phyloP scores from a whole-genome alignment of 1,140 invertebrate genomes.

The Bathynomus jamesi region DNA sequence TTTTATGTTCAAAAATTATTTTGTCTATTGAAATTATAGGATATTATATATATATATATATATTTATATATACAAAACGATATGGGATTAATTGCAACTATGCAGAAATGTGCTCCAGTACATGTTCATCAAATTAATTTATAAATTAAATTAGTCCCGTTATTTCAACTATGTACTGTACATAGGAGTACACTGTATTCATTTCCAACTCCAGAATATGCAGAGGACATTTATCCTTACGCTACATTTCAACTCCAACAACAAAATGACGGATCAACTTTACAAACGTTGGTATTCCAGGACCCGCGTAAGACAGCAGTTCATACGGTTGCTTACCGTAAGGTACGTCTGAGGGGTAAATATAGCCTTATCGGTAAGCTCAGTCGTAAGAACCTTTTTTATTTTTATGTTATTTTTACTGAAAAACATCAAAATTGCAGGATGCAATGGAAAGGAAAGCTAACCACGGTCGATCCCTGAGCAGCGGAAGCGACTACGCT shows the following conservation, averaged over 20 bases:
- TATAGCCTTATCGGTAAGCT: neutral
- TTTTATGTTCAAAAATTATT: too few species aligned
- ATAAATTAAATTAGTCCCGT: too few species aligned
- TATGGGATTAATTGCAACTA: too few species aligned
- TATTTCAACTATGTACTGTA: too few species aligned
- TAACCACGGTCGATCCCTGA: neutral
- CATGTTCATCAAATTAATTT: too few species aligned
- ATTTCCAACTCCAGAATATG: slow-evolving; percentile 59
- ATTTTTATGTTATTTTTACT: slow-evolving; percentile 5
- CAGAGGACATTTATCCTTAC: slow-evolving; percentile 74
- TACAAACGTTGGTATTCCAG: slow-evolving; percentile 35
- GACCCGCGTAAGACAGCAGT: slow-evolving; percentile 27
- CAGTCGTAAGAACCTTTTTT: neutral
- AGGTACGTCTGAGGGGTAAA: slow-evolving; percentile 10
- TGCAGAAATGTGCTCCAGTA: too few species aligned
- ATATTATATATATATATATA: too few species aligned
- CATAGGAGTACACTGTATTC: too few species aligned
- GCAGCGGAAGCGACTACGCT: neutral
- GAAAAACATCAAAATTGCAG: too few species aligned
- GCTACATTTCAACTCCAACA: slow-evolving; percentile 63
- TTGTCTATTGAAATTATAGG: too few species aligned
- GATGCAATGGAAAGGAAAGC: neutral
- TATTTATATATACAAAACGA: too few species aligned
- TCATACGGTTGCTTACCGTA: slow-evolving; percentile 27
- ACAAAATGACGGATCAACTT: slow-evolving; percentile 21